A percentile compares a stretch with the other conserved stretches of the same genome.
Evolutionary conservation across 2,888 invertebrate species (phyloP).

Genomic region (Saturnia japonica): DNA sequence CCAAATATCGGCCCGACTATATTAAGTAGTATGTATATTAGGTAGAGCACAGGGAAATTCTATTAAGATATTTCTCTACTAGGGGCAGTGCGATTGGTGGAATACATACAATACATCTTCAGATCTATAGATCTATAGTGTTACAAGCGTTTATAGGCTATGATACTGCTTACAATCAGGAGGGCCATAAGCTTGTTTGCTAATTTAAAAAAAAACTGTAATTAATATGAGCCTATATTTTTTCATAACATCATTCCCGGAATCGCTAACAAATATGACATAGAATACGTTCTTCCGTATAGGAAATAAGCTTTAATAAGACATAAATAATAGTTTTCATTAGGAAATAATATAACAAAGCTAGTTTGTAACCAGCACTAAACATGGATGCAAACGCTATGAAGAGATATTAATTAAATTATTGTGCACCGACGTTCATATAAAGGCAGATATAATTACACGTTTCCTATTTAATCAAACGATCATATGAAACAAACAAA

Average conservation of each 20-base stretch:
- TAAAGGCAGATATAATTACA: constrained; percentile 10
- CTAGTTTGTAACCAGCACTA: neutral
- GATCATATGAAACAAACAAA: neutral
- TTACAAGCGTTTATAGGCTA: too few relatives aligned
- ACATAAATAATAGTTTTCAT: neutral
- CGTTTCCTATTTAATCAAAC: constrained; percentile 8
- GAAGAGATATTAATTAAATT: neutral
- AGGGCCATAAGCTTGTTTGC: too few relatives aligned
- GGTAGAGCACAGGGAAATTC: too few relatives aligned
- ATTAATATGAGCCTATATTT: neutral
- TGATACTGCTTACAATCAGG: too few relatives aligned
- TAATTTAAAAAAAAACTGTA: neutral
- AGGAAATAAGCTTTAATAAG: neutral
- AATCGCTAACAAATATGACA: neutral
- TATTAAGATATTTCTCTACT: too few relatives aligned
- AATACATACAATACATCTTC: too few relatives aligned
- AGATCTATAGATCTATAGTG: too few relatives aligned
- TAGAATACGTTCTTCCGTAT: constrained; percentile 4
- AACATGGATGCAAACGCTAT: neutral
- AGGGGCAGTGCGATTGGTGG: too few relatives aligned
- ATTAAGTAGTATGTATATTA: too few relatives aligned
- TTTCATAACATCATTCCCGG: neutral
- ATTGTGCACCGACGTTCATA: neutral
- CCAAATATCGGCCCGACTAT: too few relatives aligned
- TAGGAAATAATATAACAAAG: neutral